phyloP scores from a whole-genome alignment of 1,140 invertebrate species.

The Brachystomella parvula region DNA sequence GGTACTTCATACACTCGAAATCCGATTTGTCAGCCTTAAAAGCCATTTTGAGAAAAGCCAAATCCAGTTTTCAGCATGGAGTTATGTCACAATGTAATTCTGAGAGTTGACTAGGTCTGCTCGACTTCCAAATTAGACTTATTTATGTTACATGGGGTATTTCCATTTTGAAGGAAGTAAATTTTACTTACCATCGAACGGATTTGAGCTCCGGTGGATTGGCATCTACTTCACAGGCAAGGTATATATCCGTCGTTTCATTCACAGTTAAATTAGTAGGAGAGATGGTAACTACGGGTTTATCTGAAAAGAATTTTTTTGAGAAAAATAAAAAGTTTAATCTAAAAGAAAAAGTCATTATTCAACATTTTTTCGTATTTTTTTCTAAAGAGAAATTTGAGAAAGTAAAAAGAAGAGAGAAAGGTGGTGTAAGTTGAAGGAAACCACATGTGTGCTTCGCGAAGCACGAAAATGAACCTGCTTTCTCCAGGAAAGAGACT shows the following conservation, averaged over 20 bases:
- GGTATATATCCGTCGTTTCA: slow-evolving; percentile 61
- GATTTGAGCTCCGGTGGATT: slow-evolving; percentile 67
- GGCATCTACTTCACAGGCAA: slow-evolving; percentile 70
- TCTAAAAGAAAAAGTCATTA: not conserved
- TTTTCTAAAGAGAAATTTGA: not conserved
- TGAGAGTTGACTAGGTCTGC: no score
- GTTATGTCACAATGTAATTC: no score
- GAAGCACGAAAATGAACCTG: slow-evolving; percentile 39
- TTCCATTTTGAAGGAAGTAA: not conserved
- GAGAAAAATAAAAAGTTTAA: slow-evolving; percentile 1
- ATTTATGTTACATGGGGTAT: not conserved
- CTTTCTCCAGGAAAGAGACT: slow-evolving; percentile 30
- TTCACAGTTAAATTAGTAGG: slow-evolving; percentile 67
- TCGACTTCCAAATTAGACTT: no score
- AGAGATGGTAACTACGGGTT: slow-evolving; percentile 63
- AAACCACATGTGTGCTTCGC: slow-evolving; percentile 33
- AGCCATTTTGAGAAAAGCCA: not conserved
- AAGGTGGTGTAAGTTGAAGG: slow-evolving; percentile 22
- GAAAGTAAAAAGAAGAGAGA: slow-evolving; percentile 5
- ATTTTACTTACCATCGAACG: slow-evolving; percentile 62
- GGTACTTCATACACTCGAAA: not conserved
- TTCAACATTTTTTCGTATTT: slow-evolving; percentile 4
- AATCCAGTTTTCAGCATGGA: no score
- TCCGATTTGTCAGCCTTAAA: not conserved
- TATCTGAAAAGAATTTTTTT: slow-evolving; percentile 56